phyloP scores from a whole-genome alignment of 2,797 vertebrate genomes.

The Characodon lateralis region DNA sequence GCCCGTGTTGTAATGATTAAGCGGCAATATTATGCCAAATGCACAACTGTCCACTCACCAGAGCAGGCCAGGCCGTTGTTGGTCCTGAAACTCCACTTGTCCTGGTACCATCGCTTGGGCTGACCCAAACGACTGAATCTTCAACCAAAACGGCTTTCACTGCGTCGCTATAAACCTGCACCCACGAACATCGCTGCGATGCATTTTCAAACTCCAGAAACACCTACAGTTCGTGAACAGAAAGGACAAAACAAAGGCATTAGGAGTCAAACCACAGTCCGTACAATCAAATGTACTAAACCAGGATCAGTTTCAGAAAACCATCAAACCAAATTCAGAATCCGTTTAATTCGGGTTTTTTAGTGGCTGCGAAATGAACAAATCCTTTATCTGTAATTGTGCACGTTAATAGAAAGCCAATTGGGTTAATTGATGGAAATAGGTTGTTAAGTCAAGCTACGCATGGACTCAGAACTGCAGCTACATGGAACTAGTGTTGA shows the following conservation, averaged over 20 bases:
- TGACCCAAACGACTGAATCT: constrained; percentile 93
- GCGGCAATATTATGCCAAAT: background rate
- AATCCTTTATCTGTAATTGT: background rate
- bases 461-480: background rate
- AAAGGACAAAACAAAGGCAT: constrained; percentile 10
- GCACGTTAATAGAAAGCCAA: background rate
- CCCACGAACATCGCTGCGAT: constrained; percentile 92
- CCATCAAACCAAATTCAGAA: too few relatives aligned
- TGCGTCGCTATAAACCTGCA: constrained; percentile 93
- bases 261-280: background rate
- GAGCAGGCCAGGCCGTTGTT: constrained; percentile 88
- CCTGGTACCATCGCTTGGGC: constrained; percentile 81
- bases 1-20: background rate
- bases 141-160: constrained; percentile 93
- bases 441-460: background rate
- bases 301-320: background rate
- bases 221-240: constrained; percentile 79
- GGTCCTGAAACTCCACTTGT: constrained; percentile 72
- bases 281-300: background rate
- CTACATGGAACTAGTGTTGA: background rate
- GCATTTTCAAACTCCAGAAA: constrained; percentile 96
- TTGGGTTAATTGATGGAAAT: background rate
- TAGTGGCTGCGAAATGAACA: background rate
- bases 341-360: too few relatives aligned
- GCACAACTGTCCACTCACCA: constrained; percentile 83